phyloP scores from a whole-genome alignment of 1,140 invertebrate species.

The Drosophila pseudoananassae region DNA sequence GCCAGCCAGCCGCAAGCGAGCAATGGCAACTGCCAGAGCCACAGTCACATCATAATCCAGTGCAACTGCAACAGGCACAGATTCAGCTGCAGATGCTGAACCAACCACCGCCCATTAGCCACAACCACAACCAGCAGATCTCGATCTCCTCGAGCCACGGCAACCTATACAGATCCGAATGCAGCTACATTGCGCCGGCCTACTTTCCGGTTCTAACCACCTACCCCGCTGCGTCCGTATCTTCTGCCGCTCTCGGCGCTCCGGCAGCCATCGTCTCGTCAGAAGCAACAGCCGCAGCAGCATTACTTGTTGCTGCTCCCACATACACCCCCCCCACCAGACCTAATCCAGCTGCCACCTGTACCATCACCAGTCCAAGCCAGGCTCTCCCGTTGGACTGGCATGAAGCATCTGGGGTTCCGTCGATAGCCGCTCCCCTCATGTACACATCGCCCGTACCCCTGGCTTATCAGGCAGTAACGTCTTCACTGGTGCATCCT shows the following conservation, averaged over 20 bases:
- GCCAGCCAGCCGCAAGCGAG: conserved; percentile 26
- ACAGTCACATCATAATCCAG: conserved; percentile 13
- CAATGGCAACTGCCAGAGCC: conserved; percentile 17
- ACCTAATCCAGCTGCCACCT: background rate
- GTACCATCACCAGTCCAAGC: background rate
- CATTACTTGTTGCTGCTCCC: conserved; percentile 1
- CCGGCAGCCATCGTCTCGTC: background rate
- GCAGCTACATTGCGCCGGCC: conserved; percentile 6
- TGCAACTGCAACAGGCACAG: conserved; percentile 1
- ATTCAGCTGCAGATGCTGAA: background rate
- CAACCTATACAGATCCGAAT: conserved; percentile 5
- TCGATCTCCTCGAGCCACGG: conserved; percentile 4
- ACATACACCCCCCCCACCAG: background rate
- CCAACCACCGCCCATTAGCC: background rate
- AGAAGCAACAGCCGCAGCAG: conserved; percentile 1
- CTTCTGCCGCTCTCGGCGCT: background rate
- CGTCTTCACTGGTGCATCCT: conserved; percentile 13
- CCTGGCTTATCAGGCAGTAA: background rate
- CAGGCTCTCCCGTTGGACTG: background rate
- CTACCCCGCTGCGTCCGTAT: background rate
- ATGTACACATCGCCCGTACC: background rate
- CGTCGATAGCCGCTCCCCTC: background rate
- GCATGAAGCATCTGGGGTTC: background rate
- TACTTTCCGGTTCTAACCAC: background rate
- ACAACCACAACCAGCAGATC: conserved; percentile 2